phyloP scores from a whole-genome alignment of 2,888 invertebrate species.

The Agrochola lychnidis region DNA sequence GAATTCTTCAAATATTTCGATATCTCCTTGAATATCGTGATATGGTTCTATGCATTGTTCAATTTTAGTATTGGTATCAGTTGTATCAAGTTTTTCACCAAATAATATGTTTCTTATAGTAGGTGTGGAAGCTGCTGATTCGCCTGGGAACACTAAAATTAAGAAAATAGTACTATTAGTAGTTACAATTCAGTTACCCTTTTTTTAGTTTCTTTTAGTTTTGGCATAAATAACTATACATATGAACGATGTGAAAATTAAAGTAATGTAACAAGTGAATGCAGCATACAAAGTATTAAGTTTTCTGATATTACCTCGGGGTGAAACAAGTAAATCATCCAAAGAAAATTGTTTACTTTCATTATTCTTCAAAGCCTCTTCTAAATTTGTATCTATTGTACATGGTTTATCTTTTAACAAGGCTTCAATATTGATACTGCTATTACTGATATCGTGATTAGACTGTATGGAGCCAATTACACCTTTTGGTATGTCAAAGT shows the following conservation, averaged over 20 bases:
- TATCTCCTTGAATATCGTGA: conserved; percentile 63
- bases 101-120: conserved; percentile 83
- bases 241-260: not conserved
- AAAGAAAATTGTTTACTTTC: conserved; percentile 74
- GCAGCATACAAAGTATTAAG: not conserved
- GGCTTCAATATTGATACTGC: conserved; percentile 41
- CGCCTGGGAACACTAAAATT: conserved; percentile 56
- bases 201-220: too few species aligned
- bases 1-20: conserved; percentile 76
- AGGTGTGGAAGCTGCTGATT: conserved; percentile 79
- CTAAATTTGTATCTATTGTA: conserved; percentile 81
- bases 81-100: conserved; percentile 73
- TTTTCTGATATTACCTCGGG: conserved; percentile 74
- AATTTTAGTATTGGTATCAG: conserved; percentile 44
- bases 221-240: too few species aligned
- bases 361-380: conserved; percentile 78
- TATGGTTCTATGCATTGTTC: conserved; percentile 65
- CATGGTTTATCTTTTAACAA: conserved; percentile 66
- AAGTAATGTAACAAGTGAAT: not conserved
- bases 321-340: conserved; percentile 79
- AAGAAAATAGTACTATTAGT: conserved; percentile 4
- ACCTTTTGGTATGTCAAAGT: conserved; percentile 47
- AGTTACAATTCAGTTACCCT: not conserved
- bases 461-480: conserved; percentile 9
- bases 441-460: conserved; percentile 42